Conservation (phyloP, 2,113 vertebrate species). For the Corvus hawaiiensis region DNA sequence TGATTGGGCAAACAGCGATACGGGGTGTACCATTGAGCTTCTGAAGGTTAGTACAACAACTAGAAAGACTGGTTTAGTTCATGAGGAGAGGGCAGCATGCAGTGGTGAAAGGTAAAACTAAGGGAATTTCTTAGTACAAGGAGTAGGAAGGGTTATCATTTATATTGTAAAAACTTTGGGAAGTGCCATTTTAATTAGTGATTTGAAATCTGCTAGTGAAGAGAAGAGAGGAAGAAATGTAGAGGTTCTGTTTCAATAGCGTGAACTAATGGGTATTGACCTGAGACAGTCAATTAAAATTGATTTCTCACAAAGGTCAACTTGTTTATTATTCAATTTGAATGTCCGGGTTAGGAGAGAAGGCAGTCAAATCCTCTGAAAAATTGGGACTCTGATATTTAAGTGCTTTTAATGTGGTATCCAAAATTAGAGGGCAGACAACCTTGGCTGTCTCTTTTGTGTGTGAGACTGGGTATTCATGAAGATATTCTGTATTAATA, state of each 20-base stretch:
- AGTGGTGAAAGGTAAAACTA: neutral
- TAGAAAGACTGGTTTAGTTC: neutral
- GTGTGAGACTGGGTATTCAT: neutral
- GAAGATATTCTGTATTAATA: neutral
- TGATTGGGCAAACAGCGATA: neutral
- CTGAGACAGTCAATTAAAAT: neutral
- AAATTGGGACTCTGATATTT: rapidly evolving
- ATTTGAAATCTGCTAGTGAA: neutral
- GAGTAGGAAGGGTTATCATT: neutral
- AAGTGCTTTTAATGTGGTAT: neutral
- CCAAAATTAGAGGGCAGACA: neutral
- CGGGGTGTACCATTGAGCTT: neutral
- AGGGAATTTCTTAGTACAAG: neutral
- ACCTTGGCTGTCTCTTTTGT: neutral
- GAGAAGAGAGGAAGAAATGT: neutral
- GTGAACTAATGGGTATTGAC: neutral
- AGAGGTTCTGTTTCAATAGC: neutral
- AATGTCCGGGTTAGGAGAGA: neutral
- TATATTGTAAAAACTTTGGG: neutral
- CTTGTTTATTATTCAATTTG: neutral
- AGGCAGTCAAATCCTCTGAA: neutral
- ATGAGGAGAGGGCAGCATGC: neutral
- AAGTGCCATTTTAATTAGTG: neutral
- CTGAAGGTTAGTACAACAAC: neutral
- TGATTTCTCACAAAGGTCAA: neutral